phyloP scores from a whole-genome alignment of 2,797 vertebrate genomes.

The Falco cherrug region DNA sequence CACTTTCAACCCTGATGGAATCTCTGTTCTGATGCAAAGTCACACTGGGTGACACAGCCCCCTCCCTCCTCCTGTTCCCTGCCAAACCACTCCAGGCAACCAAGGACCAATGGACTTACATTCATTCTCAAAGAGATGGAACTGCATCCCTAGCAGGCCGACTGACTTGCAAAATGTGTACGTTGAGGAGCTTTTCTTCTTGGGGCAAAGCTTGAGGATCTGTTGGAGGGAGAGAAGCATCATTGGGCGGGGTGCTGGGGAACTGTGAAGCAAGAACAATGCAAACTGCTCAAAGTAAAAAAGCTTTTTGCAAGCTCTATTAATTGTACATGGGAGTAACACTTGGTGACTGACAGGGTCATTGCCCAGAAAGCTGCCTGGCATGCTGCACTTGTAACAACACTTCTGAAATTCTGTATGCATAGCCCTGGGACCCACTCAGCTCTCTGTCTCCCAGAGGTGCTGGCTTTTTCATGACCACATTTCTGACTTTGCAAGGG shows the following conservation, averaged over 20 bases:
- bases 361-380: neutral
- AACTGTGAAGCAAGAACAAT: neutral
- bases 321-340: neutral
- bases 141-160: conserved; percentile 95
- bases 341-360: neutral
- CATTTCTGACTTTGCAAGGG: neutral
- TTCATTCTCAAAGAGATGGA: conserved; percentile 97
- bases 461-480: neutral
- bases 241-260: neutral
- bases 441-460: neutral
- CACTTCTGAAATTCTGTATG: neutral
- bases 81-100: neutral
- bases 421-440: neutral
- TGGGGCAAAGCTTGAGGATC: conserved; percentile 97
- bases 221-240: conserved; percentile 63
- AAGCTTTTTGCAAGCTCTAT: neutral
- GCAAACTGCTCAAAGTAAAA: neutral
- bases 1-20: neutral
- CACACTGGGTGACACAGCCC: neutral
- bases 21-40: neutral
- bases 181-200: conserved; percentile 96
- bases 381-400: neutral
- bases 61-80: neutral
- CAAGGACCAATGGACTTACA: conserved; percentile 81
- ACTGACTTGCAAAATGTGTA: conserved; percentile 98